Percentiles rank a stretch among this genome's conserved stretches.
These are phyloP conservation scores for Elmis aenea DNA, from an alignment of 2,888 invertebrate genomes.

Conservation along the genomic window DNA sequence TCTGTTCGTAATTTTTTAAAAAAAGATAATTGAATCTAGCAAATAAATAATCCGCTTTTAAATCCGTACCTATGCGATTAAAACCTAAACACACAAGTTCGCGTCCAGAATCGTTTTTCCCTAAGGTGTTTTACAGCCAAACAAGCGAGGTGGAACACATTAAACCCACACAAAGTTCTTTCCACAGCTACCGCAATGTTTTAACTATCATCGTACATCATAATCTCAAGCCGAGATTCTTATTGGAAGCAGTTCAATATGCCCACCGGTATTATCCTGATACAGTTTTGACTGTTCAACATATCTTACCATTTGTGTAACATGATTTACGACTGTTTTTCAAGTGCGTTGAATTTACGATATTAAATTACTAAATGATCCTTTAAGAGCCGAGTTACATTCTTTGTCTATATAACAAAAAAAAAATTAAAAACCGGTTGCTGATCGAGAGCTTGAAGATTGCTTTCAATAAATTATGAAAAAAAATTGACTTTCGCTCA, in stretches of 20 bases:
- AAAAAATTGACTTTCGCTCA: conserved; percentile 19
- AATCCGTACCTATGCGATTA: too few species aligned
- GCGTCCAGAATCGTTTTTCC: conserved; percentile 12
- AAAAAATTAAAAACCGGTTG: conserved; percentile 13
- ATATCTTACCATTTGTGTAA: conserved; percentile 15
- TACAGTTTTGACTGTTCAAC: conserved; percentile 22
- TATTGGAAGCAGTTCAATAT: conserved; percentile 33
- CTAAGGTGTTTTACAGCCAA: conserved; percentile 30
- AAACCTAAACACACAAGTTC: neutral
- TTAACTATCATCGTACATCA: conserved; percentile 37
- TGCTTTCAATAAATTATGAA: conserved; percentile 14
- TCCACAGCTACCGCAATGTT: conserved; percentile 35
- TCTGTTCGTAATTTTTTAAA: too few species aligned
- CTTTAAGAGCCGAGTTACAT: neutral
- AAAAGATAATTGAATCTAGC: too few species aligned
- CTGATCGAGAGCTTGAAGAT: conserved; percentile 6
- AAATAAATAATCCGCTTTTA: neutral
- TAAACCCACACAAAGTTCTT: conserved; percentile 35
- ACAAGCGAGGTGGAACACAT: conserved; percentile 35
- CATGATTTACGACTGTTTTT: conserved; percentile 13
- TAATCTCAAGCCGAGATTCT: conserved; percentile 35
- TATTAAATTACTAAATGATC: conserved; percentile 10
- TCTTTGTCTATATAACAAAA: too few species aligned
- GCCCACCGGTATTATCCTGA: conserved; percentile 32
- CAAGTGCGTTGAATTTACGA: conserved; percentile 10